Evolutionary conservation across 2,797 vertebrate genomes (phyloP).

Genomic region (Spizella passerina): DNA sequence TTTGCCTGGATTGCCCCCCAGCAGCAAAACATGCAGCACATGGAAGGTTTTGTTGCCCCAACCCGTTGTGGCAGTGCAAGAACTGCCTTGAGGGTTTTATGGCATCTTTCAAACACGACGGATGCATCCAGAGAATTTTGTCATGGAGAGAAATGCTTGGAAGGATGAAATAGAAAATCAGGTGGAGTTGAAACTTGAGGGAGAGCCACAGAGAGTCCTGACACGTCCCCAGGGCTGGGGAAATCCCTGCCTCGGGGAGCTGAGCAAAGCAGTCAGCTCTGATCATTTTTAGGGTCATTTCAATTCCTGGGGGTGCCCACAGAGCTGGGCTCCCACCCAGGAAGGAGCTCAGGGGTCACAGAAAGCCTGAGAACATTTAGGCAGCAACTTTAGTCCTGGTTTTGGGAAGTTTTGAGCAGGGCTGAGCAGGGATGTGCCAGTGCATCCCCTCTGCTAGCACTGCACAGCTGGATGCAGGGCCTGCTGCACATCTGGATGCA

Average conservation of each 20-base stretch:
- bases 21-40: not conserved
- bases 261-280: not conserved
- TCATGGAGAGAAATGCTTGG: fast-evolving
- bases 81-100: not conserved
- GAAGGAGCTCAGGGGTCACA: fast-evolving
- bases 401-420: fast-evolving
- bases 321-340: fast-evolving
- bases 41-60: not conserved
- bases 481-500: not conserved
- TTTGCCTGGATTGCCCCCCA: not conserved
- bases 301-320: not conserved
- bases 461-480: not conserved
- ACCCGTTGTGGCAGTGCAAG: not conserved
- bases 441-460: not conserved
- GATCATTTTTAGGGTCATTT: not conserved
- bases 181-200: not conserved
- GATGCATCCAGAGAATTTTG: fast-evolving
- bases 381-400: not conserved
- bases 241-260: not conserved
- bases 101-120: fast-evolving
- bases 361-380: fast-evolving
- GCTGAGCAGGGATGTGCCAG: not conserved
- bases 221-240: fast-evolving
- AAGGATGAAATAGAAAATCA: not conserved
- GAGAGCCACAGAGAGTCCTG: not conserved